These are phyloP conservation scores for Acanthoscelides obtectus DNA, from an alignment of 2,888 invertebrate species.

Conservation along the genomic window DNA sequence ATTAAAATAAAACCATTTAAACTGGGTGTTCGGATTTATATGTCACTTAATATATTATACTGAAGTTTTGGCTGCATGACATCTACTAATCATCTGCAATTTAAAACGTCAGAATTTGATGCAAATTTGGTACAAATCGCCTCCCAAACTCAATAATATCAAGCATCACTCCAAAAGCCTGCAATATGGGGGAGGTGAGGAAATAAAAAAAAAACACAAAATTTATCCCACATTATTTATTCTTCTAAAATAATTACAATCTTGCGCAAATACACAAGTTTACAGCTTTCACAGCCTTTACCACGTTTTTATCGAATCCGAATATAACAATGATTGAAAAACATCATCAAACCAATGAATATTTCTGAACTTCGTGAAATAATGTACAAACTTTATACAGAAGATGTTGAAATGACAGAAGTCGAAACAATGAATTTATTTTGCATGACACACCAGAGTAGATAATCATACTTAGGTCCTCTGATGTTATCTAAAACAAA, in stretches of 20 bases:
- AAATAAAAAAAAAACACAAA: slow-evolving; percentile 23
- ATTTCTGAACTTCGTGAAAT: slow-evolving; percentile 2
- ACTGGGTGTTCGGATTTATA: too few relatives aligned
- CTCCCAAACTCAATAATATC: too few relatives aligned
- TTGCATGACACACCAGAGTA: neutral
- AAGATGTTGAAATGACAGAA: neutral
- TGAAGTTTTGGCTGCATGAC: too few relatives aligned
- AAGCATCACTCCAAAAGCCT: slow-evolving; percentile 24
- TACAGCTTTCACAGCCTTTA: slow-evolving; percentile 31
- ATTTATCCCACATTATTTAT: slow-evolving; percentile 31
- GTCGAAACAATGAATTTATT: neutral
- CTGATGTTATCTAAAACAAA: neutral
- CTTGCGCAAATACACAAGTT: slow-evolving; percentile 27
- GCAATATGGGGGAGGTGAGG: slow-evolving; percentile 15
- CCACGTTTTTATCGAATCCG: neutral
- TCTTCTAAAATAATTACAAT: slow-evolving; percentile 7
- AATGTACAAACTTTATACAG: neutral
- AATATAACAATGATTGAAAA: neutral
- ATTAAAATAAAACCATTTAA: too few relatives aligned
- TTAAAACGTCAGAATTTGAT: too few relatives aligned
- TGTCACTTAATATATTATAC: too few relatives aligned
- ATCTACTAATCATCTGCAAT: too few relatives aligned
- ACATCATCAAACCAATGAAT: slow-evolving; percentile 11
- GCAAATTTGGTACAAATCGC: too few relatives aligned
- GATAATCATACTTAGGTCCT: neutral